Conservation (phyloP, 2,797 vertebrate species). For the Petrocephalus sullivani region DNA sequence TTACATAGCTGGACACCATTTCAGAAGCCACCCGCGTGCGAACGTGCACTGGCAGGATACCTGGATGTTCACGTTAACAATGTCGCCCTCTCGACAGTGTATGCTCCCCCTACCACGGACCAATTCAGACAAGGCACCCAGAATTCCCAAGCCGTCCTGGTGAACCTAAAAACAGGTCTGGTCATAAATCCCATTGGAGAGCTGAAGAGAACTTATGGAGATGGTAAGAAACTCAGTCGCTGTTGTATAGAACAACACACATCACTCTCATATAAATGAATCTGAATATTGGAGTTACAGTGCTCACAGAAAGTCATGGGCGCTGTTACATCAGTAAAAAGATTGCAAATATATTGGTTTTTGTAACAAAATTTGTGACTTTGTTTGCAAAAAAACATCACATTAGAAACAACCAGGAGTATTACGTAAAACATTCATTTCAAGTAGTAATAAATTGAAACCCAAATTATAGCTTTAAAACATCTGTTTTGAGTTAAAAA, state of each 20-base stretch:
- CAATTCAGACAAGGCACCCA: constrained; percentile 29
- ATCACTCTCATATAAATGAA: neutral
- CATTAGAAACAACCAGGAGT: neutral
- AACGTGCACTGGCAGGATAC: neutral
- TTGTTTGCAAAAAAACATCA: neutral
- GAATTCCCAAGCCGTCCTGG: constrained; percentile 19
- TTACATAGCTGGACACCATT: neutral
- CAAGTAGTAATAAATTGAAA: neutral
- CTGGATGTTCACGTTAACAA: no score
- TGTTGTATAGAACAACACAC: neutral
- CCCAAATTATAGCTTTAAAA: neutral
- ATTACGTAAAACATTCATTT: neutral
- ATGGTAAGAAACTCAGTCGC: neutral
- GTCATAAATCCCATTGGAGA: neutral
- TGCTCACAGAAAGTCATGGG: neutral
- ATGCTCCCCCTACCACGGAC: neutral
- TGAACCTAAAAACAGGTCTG: constrained; percentile 21
- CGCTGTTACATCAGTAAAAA: neutral
- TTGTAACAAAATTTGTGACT: neutral
- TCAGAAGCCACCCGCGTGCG: neutral
- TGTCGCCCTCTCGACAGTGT: constrained; percentile 5
- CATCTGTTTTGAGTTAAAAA: neutral
- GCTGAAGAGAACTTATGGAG: constrained; percentile 21
- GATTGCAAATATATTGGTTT: neutral
- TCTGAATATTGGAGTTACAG: neutral